Evolutionary conservation across 2,888 invertebrate genomes (phyloP), one percentile per base, ranked within the genome.

Genomic region (Chalcis sispes): DNA sequence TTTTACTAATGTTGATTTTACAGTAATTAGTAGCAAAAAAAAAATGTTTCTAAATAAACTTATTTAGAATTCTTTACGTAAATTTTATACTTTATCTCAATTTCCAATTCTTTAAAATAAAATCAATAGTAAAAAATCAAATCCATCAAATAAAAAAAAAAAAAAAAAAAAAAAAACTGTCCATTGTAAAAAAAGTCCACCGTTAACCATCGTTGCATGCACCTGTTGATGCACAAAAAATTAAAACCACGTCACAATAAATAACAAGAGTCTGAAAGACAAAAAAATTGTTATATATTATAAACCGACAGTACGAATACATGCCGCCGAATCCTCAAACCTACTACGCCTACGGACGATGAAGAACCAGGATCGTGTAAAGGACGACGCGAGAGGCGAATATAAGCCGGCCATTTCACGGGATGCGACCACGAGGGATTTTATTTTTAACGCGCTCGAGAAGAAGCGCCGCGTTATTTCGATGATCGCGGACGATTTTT

Each of bases 271-370:
- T 73, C 67, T 70, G 59, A 77, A 73, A 71, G 65, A 67, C 61
- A 71, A 48, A n/a, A n/a, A n/a, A n/a, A 73, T 18, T 73, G 65
- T 70, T 77, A 25, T 77, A 29, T 32, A 70, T 76, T 66, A 7
- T 48, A 58, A 46, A 74, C n/a, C 36, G n/a, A n/a, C 62, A 77
- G 77, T 77, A 74, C 40, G 70, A 71, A 8, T 77, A 77, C 66
- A 27, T 66, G 48, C 40, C 70, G 29, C 77, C 74, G 40, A 58
- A 36, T 54, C 71, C 59, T 2, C 74, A 77, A 15, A 71, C 20
- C 48, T 66, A 74, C 59, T 74, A 77, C 71, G 27, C 46, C 74
- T 64, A 69, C 42, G 76, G 72, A 13, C 66, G 76, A 67, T 71
- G 75, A 75, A 48, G 42, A n/a, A n/a, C n/a, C n/a, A n/a, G n/a